phyloP scores from a whole-genome alignment of 2,797 vertebrate genomes.

The Tangara arthus region DNA sequence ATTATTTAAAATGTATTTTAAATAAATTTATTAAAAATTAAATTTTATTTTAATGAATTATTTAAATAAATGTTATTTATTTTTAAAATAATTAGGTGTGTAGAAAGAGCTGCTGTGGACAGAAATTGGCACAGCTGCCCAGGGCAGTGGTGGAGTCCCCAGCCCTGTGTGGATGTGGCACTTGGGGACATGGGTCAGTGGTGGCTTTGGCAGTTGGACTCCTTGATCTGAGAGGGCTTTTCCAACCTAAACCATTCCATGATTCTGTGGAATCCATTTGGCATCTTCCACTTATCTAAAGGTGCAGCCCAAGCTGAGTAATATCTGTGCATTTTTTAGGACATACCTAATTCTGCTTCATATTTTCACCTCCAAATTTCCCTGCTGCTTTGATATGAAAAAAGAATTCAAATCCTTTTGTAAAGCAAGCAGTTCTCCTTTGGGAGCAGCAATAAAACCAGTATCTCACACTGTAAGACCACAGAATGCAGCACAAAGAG shows the following conservation, averaged over 20 bases:
- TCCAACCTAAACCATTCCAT: neutral
- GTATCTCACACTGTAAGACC: neutral
- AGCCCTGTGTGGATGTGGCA: neutral
- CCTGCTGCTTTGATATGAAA: neutral
- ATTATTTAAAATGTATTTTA: too few relatives aligned
- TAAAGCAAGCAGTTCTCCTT: constrained; percentile 2
- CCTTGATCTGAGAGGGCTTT: neutral
- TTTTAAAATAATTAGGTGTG: accelerated
- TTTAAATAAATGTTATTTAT: too few relatives aligned
- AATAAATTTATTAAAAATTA: too few relatives aligned
- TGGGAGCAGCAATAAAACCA: constrained; percentile 15
- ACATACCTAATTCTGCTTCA: neutral
- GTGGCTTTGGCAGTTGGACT: neutral
- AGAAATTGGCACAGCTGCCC: neutral
- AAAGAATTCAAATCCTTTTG: neutral
- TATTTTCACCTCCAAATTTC: neutral
- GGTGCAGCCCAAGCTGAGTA: neutral
- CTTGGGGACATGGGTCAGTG: neutral
- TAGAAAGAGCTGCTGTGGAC: neutral
- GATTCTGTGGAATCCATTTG: neutral
- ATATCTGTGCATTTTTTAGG: neutral
- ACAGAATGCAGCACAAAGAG: neutral
- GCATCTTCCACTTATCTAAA: neutral
- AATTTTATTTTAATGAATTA: too few relatives aligned
- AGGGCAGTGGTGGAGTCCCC: neutral